phyloP scores from a whole-genome alignment of 2,888 invertebrate species.

The Mongoloraphidia duomilia region DNA sequence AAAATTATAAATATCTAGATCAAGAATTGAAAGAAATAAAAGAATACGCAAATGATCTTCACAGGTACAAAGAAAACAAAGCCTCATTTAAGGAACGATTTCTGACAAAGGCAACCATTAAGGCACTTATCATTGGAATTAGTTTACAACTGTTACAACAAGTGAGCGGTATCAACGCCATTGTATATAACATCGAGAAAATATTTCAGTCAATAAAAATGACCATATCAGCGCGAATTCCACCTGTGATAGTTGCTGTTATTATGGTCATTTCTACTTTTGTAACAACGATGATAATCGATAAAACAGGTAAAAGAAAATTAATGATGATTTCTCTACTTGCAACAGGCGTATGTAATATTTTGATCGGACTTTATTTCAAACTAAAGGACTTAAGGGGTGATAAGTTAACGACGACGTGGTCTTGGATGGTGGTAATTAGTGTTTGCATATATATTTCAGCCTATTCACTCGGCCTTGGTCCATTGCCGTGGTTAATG shows the following conservation, averaged over 20 bases:
- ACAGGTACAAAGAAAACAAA: slow-evolving; percentile 6
- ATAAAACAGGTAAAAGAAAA: slow-evolving; percentile 60
- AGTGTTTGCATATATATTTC: slow-evolving; percentile 29
- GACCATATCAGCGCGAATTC: too few species aligned
- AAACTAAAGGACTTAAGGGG: slow-evolving; percentile 36
- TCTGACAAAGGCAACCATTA: slow-evolving; percentile 18
- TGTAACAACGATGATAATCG: slow-evolving; percentile 51
- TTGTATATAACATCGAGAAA: slow-evolving; percentile 58
- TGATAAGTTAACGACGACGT: slow-evolving; percentile 23
- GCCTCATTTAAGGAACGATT: neutral
- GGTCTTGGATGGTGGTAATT: slow-evolving; percentile 26
- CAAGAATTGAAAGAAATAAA: slow-evolving; percentile 50
- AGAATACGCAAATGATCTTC: slow-evolving; percentile 19
- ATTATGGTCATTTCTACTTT: slow-evolving; percentile 61
- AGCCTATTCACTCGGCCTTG: slow-evolving; percentile 32
- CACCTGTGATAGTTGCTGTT: slow-evolving; percentile 54
- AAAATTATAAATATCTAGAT: slow-evolving; percentile 41
- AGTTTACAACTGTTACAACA: slow-evolving; percentile 52
- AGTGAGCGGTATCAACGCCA: slow-evolving; percentile 63
- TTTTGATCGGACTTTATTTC: slow-evolving; percentile 55
- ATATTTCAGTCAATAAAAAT: slow-evolving; percentile 50
- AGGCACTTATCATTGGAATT: slow-evolving; percentile 23
- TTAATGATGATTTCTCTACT: slow-evolving; percentile 58
- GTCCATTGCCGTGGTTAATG: slow-evolving; percentile 35
- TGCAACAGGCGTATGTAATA: slow-evolving; percentile 50